Percentiles rank a stretch among this genome's conserved stretches.
Evolutionary conservation across 37 sponge, comb jelly and placozoan species (phyloP).

Genomic region (Eunapius fragilis): DNA sequence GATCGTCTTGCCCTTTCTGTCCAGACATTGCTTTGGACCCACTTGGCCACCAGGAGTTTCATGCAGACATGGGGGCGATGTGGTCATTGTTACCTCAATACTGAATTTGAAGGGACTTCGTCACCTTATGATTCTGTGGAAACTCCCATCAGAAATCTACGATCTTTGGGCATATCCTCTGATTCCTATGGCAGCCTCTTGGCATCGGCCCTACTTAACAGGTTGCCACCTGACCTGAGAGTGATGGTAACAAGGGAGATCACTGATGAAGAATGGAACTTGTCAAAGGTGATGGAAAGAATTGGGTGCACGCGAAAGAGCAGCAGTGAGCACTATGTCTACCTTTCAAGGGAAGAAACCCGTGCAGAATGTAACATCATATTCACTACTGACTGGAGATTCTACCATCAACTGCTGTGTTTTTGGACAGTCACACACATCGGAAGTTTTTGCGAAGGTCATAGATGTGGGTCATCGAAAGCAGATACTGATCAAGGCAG

Average conservation of each 20-base stretch:
- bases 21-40: too few species aligned
- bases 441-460: neutral
- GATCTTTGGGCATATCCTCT: neutral
- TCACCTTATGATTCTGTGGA: neutral
- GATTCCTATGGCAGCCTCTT: neutral
- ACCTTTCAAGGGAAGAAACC: neutral
- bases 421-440: neutral
- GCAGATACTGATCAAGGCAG: conserved; percentile 2
- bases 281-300: conserved; percentile 1
- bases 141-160: neutral
- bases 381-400: neutral
- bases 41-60: too few species aligned
- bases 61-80: too few species aligned
- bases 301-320: neutral
- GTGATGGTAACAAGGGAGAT: neutral
- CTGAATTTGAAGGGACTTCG: conserved; percentile 1
- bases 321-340: neutral
- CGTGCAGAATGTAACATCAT: neutral
- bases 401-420: neutral
- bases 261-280: conserved; percentile 2
- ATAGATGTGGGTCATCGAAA: neutral
- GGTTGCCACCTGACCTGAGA: conserved; percentile 12
- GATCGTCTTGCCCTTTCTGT: too few species aligned
- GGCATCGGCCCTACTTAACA: neutral
- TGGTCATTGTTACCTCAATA: neutral